Base-by-base conservation (phyloP, 2,888 invertebrate species). In the Eulithis prunata region DNA sequence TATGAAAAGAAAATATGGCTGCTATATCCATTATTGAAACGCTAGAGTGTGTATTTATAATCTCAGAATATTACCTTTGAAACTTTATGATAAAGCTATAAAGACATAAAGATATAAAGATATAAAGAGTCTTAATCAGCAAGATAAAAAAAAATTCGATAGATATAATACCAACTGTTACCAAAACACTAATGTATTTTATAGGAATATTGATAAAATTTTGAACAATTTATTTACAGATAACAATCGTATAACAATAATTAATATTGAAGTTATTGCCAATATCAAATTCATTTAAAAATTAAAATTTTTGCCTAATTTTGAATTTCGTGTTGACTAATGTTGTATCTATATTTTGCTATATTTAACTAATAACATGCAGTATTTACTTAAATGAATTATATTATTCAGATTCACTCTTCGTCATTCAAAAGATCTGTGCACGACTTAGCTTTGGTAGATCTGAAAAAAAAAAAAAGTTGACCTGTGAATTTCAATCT, bases 391-490 rank as follows among this genome's bases (percentile, higher is more conserved):
- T 54, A 45, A 38, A 28, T 36, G 32, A 58, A 55, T 7, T 41
- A 41, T 14, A 54, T 14, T 11, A 38, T 41, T 54, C 12, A 43
- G 41, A 43, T 60, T 94, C 85, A 94, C 76, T 94, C 90, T 72
- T 94, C 94, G 75, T 94, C 92, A 73, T 95, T 94, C 49, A 95
- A 91, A 75, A 96, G 94, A 88, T 96, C 96, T 82, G 95, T 95
- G 87, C 96, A 96, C 68, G 96, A 96, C 88, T 96, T 96, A 51
- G 96, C 95, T 93, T 95, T 96, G 84, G 94, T 92, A 71, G 94
- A 91, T 85, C 96, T 96, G 94, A 74, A 95, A 95, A 76, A 75
- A 56, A 66, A 73, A 70, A 70, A 57, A 41, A 32, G 8, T 53
- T 7, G 4, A 32, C 3, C 32, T 32, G 32, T 32, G 32, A 32